Percentiles rank a stretch among this genome's conserved stretches.
These are phyloP conservation scores for Phasianus colchicus DNA, from an alignment of 2,113 vertebrate species.

Conservation along the genomic window DNA sequence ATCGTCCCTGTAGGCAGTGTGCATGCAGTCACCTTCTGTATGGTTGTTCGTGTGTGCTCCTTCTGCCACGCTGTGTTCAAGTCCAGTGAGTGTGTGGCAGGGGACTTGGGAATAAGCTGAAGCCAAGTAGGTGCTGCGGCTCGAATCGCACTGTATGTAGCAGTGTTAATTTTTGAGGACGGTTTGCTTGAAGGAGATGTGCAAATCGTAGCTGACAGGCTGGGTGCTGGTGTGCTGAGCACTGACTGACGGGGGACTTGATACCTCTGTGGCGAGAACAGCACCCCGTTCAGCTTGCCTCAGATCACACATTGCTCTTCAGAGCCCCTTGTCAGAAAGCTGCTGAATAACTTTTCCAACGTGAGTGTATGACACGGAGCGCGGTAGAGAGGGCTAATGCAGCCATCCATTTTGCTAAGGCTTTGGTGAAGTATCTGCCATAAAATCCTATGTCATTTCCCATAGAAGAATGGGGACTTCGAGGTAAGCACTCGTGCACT, in stretches of 20 bases:
- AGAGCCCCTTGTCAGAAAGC: slow-evolving; percentile 32
- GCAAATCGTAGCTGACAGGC: slow-evolving; percentile 38
- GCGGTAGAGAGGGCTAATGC: not conserved
- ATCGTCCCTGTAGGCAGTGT: not conserved
- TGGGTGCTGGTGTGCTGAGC: slow-evolving; percentile 38
- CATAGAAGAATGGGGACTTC: not conserved
- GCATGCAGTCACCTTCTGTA: not conserved
- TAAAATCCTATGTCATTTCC: not conserved
- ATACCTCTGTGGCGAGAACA: slow-evolving; percentile 51
- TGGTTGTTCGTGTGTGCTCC: not conserved
- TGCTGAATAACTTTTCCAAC: slow-evolving; percentile 48
- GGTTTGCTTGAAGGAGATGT: not conserved
- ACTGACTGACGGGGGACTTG: slow-evolving; percentile 45
- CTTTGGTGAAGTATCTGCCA: not conserved
- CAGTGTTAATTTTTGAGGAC: slow-evolving; percentile 38
- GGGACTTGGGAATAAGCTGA: not conserved
- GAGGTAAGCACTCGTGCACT: not conserved
- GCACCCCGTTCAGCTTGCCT: slow-evolving; percentile 32
- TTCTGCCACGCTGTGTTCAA: not conserved
- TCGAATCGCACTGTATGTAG: not conserved
- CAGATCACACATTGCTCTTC: slow-evolving; percentile 44
- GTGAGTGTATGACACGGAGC: not conserved
- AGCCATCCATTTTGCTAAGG: not conserved
- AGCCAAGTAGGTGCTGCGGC: not conserved
- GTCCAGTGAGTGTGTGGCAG: not conserved